phyloP scores from a whole-genome alignment of 1,140 invertebrate species.

The Apis laboriosa region DNA sequence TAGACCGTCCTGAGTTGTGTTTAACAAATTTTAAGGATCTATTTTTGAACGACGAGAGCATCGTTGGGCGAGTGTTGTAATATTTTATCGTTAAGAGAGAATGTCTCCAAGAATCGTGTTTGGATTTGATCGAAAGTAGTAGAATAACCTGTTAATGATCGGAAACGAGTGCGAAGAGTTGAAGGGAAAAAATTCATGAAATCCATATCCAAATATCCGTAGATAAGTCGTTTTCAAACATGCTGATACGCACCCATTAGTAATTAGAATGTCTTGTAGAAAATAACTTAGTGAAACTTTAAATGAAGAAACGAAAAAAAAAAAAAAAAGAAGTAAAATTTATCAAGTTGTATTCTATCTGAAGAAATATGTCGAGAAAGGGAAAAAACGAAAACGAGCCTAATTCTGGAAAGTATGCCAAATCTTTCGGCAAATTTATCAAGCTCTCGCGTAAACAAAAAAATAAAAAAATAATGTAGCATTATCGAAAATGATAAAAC shows the following conservation, averaged over 20 bases:
- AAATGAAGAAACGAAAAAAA: slow-evolving; percentile 26
- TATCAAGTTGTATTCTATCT: neutral
- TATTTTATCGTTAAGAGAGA: slow-evolving; percentile 27
- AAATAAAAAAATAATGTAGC: slow-evolving; percentile 38
- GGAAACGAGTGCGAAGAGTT: slow-evolving; percentile 36
- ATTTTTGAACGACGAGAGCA: slow-evolving; percentile 27
- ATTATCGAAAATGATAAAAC: slow-evolving; percentile 42
- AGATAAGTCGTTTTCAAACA: slow-evolving; percentile 46
- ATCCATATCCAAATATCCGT: slow-evolving; percentile 25
- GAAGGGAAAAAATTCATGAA: slow-evolving; percentile 7
- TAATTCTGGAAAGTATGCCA: slow-evolving; percentile 5
- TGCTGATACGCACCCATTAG: slow-evolving; percentile 36
- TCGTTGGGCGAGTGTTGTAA: neutral
- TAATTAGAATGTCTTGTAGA: slow-evolving; percentile 32
- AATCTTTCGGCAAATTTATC: slow-evolving; percentile 33
- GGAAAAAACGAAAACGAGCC: neutral
- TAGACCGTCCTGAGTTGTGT: slow-evolving; percentile 42
- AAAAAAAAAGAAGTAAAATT: slow-evolving; percentile 7
- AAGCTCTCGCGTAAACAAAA: slow-evolving; percentile 34
- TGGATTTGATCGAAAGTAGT: neutral
- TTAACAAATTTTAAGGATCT: slow-evolving; percentile 30
- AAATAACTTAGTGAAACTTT: slow-evolving; percentile 41
- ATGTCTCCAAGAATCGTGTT: neutral
- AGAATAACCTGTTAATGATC: neutral
- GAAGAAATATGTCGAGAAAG: neutral